Evolutionary conservation across 2,113 vertebrate species (phyloP).

Genomic region (Ailuropoda melanoleuca): DNA sequence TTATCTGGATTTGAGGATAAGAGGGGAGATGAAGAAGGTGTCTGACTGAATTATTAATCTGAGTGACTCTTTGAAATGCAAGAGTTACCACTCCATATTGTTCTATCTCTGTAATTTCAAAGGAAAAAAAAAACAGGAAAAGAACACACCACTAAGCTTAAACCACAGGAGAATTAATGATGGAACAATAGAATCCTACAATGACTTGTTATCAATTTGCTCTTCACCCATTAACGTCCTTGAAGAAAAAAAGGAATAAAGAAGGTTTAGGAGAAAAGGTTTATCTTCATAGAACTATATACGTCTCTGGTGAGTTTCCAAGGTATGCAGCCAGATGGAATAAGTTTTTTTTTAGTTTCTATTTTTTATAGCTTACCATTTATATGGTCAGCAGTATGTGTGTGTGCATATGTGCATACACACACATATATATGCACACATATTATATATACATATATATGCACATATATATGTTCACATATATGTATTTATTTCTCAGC

Average conservation of each 20-base stretch:
- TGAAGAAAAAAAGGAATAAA: conserved; percentile 26
- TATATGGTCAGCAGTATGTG: not conserved
- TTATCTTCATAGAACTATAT: not conserved
- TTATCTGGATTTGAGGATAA: not conserved
- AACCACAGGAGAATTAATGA: not conserved
- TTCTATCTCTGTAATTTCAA: not conserved
- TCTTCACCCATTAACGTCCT: not conserved
- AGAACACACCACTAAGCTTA: not conserved
- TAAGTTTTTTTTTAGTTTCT: not conserved
- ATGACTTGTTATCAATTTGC: not conserved
- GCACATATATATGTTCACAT: not conserved
- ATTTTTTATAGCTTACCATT: not conserved
- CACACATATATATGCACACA: no score
- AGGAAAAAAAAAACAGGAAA: not conserved
- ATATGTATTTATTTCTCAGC: not conserved
- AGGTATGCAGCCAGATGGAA: not conserved
- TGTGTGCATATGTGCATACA: not conserved
- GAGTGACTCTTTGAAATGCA: not conserved
- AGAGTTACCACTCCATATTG: not conserved
- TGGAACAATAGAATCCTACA: not conserved
- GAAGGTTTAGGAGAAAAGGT: not conserved
- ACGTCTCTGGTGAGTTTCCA: not conserved
- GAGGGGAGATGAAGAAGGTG: not conserved
- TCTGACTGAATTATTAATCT: conserved; percentile 35
- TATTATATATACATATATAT: no score